Conservation (phyloP, 2,888 invertebrate genomes). For the Subacronicta megacephala region DNA sequence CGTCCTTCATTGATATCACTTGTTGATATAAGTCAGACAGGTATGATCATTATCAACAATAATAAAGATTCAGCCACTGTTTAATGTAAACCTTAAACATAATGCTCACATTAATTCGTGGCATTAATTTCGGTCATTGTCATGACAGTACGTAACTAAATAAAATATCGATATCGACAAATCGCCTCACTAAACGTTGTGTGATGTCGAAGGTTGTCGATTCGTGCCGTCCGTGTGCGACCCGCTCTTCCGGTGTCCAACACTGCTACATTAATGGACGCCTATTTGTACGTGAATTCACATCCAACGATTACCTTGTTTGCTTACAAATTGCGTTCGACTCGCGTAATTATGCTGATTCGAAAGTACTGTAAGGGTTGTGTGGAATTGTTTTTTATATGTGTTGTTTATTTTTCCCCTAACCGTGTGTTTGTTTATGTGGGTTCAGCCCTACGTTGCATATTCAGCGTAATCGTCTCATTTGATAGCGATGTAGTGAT, state of each 20-base stretch:
- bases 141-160: not conserved
- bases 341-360: conserved; percentile 54
- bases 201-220: conserved; percentile 86
- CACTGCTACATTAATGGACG: conserved; percentile 74
- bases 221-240: conserved; percentile 76
- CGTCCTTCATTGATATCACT: too few relatives aligned
- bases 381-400: conserved; percentile 6
- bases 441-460: not conserved
- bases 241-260: conserved; percentile 83
- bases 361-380: conserved; percentile 29
- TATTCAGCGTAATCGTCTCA: not conserved
- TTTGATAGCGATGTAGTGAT: not conserved
- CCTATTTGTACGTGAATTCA: conserved; percentile 70
- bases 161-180: conserved; percentile 45
- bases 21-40: too few relatives aligned
- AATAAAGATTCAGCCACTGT: too few relatives aligned
- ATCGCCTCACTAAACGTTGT: conserved; percentile 74
- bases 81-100: too few relatives aligned
- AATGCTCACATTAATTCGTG: too few relatives aligned
- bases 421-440: not conserved
- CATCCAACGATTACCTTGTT: conserved; percentile 57
- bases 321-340: conserved; percentile 55
- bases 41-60: too few relatives aligned
- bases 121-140: too few relatives aligned
- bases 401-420: conserved; percentile 4